These are phyloP conservation scores for Lates japonicus DNA, from an alignment of 2,797 vertebrate genomes.

Conservation along the genomic window DNA sequence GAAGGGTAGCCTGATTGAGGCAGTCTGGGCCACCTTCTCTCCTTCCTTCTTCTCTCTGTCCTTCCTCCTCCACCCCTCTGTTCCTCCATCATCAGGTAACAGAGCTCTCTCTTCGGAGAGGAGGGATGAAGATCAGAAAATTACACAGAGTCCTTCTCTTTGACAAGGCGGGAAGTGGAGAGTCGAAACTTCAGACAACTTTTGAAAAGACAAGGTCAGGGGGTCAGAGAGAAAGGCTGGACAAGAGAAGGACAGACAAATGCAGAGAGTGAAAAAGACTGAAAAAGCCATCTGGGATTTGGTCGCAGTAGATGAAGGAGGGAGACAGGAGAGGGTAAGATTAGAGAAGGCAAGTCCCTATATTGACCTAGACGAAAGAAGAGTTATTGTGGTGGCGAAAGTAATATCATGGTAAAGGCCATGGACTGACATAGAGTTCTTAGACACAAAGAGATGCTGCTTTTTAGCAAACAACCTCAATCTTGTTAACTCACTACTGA, in stretches of 20 bases:
- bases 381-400: slow-evolving; percentile 30
- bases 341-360: slow-evolving; percentile 59
- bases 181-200: slow-evolving; percentile 79
- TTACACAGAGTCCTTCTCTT: slow-evolving; percentile 74
- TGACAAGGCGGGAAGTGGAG: slow-evolving; percentile 73
- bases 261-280: slow-evolving; percentile 32
- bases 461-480: slow-evolving; percentile 13
- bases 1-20: slow-evolving; percentile 74
- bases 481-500: neutral
- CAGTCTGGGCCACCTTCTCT: slow-evolving; percentile 65
- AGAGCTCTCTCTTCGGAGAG: slow-evolving; percentile 61
- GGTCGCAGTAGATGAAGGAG: slow-evolving; percentile 60
- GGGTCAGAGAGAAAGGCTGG: slow-evolving; percentile 54
- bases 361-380: slow-evolving; percentile 51
- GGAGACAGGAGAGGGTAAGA: slow-evolving; percentile 50
- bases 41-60: slow-evolving; percentile 11
- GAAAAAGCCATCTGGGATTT: slow-evolving; percentile 63
- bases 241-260: slow-evolving; percentile 53
- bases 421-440: neutral
- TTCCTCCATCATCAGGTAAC: slow-evolving; percentile 65
- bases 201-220: slow-evolving; percentile 66
- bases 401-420: slow-evolving; percentile 28
- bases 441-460: neutral
- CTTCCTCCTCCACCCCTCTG: slow-evolving; percentile 4
- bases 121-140: slow-evolving; percentile 83